Percentiles rank a stretch among this genome's conserved stretches.
Evolutionary conservation across 2,888 invertebrate genomes (phyloP).

Genomic region (Oscheius sp.): DNA sequence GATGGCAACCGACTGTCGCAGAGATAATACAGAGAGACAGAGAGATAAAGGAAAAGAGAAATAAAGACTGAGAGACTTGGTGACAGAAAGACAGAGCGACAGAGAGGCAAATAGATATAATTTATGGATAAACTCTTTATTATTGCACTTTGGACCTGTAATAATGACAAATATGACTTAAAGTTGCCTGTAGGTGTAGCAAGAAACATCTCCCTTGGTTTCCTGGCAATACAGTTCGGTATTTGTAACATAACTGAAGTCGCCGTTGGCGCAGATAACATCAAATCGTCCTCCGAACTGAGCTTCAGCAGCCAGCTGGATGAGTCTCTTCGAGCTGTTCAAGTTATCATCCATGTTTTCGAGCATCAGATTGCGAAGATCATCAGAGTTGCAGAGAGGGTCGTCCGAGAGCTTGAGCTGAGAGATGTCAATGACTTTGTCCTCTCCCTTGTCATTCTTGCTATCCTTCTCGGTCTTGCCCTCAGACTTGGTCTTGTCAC

Average conservation of each 20-base stretch:
- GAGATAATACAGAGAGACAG: too few species aligned
- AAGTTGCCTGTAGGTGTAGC: slow-evolving; percentile 71
- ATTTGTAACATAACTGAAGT: slow-evolving; percentile 71
- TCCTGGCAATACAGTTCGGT: slow-evolving; percentile 72
- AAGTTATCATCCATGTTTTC: slow-evolving; percentile 71
- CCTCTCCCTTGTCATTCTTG: slow-evolving; percentile 48
- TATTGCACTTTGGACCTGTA: slow-evolving; percentile 32
- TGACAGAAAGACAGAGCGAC: too few species aligned
- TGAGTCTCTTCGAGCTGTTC: slow-evolving; percentile 70
- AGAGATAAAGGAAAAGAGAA: too few species aligned
- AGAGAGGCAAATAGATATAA: neutral
- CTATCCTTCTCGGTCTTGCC: slow-evolving; percentile 14
- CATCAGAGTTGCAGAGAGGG: slow-evolving; percentile 71
- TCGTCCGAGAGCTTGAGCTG: slow-evolving; percentile 68
- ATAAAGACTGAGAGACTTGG: too few species aligned
- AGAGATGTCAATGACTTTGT: slow-evolving; percentile 58
- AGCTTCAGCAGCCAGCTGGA: slow-evolving; percentile 71
- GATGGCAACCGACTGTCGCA: too few species aligned
- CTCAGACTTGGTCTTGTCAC: slow-evolving; percentile 30
- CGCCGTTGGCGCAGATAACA: slow-evolving; percentile 67
- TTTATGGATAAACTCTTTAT: slow-evolving; percentile 3
- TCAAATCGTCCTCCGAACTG: slow-evolving; percentile 71
- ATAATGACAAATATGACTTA: slow-evolving; percentile 35
- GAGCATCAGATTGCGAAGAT: slow-evolving; percentile 65
- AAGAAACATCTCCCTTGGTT: slow-evolving; percentile 65